Conservation (phyloP, 2,888 invertebrate genomes). For the Protonemura montana region DNA sequence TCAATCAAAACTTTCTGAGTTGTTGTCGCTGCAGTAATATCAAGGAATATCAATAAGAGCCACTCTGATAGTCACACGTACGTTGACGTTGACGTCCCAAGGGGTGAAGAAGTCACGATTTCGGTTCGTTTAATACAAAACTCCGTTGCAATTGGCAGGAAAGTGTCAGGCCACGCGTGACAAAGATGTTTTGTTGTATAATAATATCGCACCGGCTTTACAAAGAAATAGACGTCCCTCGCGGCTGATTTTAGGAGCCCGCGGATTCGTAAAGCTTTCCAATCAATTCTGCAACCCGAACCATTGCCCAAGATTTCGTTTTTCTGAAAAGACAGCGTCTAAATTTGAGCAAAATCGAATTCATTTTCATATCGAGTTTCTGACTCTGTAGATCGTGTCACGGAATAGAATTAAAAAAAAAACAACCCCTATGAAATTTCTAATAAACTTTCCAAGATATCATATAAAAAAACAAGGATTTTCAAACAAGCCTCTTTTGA, state of each 20-base stretch:
- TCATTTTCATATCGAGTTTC: not conserved
- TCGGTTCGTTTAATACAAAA: not conserved
- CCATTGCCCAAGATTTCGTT: not conserved
- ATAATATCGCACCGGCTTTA: not conserved
- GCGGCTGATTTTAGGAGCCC: not conserved
- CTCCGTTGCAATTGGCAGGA: not conserved
- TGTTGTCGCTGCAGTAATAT: no score
- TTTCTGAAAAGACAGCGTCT: not conserved
- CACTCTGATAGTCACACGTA: not conserved
- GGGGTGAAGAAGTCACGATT: not conserved
- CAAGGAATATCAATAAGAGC: no score
- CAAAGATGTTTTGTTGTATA: not conserved
- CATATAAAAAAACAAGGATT: not conserved
- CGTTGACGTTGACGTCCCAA: not conserved
- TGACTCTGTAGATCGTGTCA: not conserved
- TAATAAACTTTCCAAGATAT: not conserved
- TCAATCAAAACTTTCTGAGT: no score
- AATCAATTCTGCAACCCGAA: constrained; percentile 7
- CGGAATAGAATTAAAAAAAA: not conserved
- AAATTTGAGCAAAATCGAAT: not conserved
- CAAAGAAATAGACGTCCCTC: no score
- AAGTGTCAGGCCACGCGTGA: not conserved
- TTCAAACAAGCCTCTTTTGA: no score
- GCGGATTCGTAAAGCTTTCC: not conserved
- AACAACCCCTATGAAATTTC: not conserved